Conservation (phyloP, 2,888 invertebrate genomes). For the Julus scanicus region DNA sequence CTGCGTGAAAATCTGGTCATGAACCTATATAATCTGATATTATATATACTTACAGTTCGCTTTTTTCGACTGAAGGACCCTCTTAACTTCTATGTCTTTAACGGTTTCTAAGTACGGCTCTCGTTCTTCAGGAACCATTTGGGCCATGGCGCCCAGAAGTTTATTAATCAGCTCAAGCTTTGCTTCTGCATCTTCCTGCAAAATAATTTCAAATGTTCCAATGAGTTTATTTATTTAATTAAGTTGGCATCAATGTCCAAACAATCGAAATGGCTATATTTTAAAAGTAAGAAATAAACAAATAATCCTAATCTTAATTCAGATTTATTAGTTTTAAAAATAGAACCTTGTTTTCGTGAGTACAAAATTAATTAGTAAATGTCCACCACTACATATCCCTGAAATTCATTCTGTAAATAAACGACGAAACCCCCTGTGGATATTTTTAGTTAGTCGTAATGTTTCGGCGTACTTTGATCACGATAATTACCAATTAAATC, state of each 20-base stretch:
- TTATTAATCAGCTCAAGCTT: background rate
- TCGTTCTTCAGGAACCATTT: background rate
- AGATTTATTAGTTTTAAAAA: background rate
- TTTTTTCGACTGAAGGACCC: background rate
- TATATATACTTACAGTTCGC: background rate
- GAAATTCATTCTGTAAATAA: too few relatives aligned
- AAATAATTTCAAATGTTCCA: background rate
- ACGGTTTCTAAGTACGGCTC: background rate
- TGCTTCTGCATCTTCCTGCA: slow-evolving; percentile 1
- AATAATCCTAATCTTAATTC: background rate
- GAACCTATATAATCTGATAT: background rate
- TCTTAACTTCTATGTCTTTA: background rate
- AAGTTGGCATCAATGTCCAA: background rate
- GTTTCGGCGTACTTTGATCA: too few relatives aligned
- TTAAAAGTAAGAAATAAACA: background rate
- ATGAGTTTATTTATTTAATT: background rate
- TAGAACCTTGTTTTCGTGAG: too few relatives aligned
- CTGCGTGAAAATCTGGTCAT: background rate
- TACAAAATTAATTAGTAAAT: too few relatives aligned
- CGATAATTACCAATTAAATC: too few relatives aligned
- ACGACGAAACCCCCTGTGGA: too few relatives aligned
- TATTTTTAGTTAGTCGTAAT: too few relatives aligned
- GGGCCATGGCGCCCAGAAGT: background rate
- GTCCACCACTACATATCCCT: too few relatives aligned
- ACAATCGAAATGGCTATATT: background rate